These are phyloP conservation scores for Cylloceria caligata DNA, from an alignment of 2,888 invertebrate species.

Conservation along the genomic window DNA sequence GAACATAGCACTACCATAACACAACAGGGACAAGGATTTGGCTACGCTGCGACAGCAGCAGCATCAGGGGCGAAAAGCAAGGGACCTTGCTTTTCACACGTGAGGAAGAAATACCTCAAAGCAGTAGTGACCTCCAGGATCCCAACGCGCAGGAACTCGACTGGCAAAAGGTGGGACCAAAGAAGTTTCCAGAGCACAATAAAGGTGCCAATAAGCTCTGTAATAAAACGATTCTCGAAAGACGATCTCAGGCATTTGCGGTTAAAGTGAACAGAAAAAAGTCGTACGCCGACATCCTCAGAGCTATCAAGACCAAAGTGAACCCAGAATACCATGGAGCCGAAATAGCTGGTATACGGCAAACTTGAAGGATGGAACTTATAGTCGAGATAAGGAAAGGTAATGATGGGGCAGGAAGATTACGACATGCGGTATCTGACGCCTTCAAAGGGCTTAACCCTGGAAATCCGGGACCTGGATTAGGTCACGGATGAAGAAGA, in stretches of 20 bases:
- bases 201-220: not conserved
- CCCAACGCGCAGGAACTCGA: too few relatives aligned
- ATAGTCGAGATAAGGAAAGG: conserved; percentile 1
- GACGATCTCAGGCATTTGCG: conserved; percentile 17
- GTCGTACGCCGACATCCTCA: too few relatives aligned
- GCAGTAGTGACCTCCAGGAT: too few relatives aligned
- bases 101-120: too few relatives aligned
- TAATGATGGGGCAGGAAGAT: not conserved
- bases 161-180: not conserved
- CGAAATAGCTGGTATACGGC: too few relatives aligned
- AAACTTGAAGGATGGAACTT: too few relatives aligned
- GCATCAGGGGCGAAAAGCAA: too few relatives aligned
- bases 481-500: conserved; percentile 26
- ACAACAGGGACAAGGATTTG: too few relatives aligned
- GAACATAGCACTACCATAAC: too few relatives aligned
- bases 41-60: not conserved
- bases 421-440: conserved; percentile 11
- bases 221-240: not conserved
- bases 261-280: not conserved
- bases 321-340: too few relatives aligned
- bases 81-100: too few relatives aligned
- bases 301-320: too few relatives aligned
- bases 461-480: conserved; percentile 45
- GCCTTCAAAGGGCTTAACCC: not conserved
- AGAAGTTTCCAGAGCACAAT: not conserved